Evolutionary conservation across 1,140 invertebrate genomes (phyloP).

Genomic region (Hyphantria cunea): DNA sequence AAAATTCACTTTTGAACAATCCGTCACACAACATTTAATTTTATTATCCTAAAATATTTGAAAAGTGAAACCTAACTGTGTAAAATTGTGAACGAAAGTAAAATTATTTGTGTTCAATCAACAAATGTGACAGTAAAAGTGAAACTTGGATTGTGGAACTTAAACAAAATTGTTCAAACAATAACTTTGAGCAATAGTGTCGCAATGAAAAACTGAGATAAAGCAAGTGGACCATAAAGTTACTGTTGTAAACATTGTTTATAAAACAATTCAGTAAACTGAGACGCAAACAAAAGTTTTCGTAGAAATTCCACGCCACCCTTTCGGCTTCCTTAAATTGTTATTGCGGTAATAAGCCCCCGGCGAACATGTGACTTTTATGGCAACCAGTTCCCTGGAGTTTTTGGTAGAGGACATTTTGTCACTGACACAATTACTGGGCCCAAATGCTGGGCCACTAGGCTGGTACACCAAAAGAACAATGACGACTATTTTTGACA

Average conservation of each 20-base stretch:
- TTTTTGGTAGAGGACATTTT: conserved; percentile 58
- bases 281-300: conserved; percentile 71
- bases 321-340: conserved; percentile 77
- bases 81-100: conserved; percentile 50
- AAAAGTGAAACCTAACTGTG: conserved; percentile 44
- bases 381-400: conserved; percentile 59
- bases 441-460: no score
- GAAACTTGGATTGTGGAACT: conserved; percentile 57
- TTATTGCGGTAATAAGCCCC: conserved; percentile 73
- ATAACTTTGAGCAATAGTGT: conserved; percentile 55
- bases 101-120: conserved; percentile 51
- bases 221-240: conserved; percentile 74
- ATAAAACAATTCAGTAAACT: conserved; percentile 72
- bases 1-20: conserved; percentile 53
- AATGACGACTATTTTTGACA: conserved; percentile 46
- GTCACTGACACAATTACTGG: conserved; percentile 60
- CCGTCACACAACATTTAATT: conserved; percentile 31
- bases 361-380: conserved; percentile 73
- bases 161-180: conserved; percentile 59
- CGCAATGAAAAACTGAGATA: conserved; percentile 51
- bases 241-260: conserved; percentile 76
- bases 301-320: conserved; percentile 63
- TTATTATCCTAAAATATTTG: conserved; percentile 41
- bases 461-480: conserved; percentile 39
- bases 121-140: conserved; percentile 47